Base-by-base conservation (phyloP, 2,888 invertebrate species). In the Ochlodes sylvanus region DNA sequence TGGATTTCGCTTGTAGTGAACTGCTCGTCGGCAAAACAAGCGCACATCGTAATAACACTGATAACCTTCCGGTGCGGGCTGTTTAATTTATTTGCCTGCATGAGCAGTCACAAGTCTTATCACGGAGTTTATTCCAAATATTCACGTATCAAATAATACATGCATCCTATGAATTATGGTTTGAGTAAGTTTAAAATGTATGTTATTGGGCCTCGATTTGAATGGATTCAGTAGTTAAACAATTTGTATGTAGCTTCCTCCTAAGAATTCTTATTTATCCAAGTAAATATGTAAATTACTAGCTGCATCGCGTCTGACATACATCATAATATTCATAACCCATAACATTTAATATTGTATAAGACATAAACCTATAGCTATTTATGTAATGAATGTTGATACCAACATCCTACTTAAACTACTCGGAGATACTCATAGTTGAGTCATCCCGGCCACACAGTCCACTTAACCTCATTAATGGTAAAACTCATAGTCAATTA, bases 401-500 rank as follows among this genome's bases (percentile, higher is more conserved):
- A 52, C 41, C 52, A 54, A 41, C 41, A 54, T 42, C 52, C 52
- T 41, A 65, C 42, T 65, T 58, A 64, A 38, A 38, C 64, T 64
- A 50, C 5, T 52, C 52, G 52, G 21, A 52, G 58, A 65, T 38
- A 58, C 50, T 47, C 10, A 9, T 52, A 77, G 75, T 65, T 66
- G 52, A 66, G 66, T 79, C 78, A 73, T 74, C 73, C 75, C 79
- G 79, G 82, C 81, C 85, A 78, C 81, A 83, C 79, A 79, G 79
- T 73, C 82, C 88, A 89, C 83, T 89, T 90, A 84, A 90, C 90
- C 88, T 79, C 76, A 77, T 78, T 84, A 86, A 86, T 88, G 80
- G 80, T 82, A 81, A 83, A 88, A 88, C 85, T 88, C 85, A 84
- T 79, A 87, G 83, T 83, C 83, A 88, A 90, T 89, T 89, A 90